A percentile compares a stretch with the other conserved stretches of the same genome.
These are phyloP conservation scores for Sphyrna mokarran DNA, from an alignment of 2,113 vertebrate species.

Conservation along the genomic window DNA sequence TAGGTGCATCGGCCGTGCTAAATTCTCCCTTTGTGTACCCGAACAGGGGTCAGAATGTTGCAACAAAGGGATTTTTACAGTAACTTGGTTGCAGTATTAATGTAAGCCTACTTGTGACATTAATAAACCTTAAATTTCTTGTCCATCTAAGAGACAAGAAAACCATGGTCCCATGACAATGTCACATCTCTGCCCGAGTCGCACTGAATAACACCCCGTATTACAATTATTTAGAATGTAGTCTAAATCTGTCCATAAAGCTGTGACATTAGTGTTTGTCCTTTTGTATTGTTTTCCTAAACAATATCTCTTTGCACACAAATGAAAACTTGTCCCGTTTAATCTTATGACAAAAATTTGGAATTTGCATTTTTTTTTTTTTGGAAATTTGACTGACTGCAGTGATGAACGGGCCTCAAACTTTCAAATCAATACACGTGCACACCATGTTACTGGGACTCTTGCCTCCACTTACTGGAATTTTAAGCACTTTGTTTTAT, in stretches of 20 bases:
- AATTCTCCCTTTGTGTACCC: too few species aligned
- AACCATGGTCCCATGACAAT: too few species aligned
- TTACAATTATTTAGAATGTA: neutral
- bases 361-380: neutral
- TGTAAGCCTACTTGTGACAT: too few species aligned
- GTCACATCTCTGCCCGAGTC: too few species aligned
- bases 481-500: neutral
- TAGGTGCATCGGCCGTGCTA: too few species aligned
- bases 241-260: neutral
- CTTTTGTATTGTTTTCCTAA: neutral
- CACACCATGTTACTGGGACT: too few species aligned
- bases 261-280: neutral
- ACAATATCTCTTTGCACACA: neutral
- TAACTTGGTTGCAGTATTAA: too few species aligned
- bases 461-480: neutral
- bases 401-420: neutral
- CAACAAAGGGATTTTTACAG: too few species aligned
- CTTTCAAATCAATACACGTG: neutral
- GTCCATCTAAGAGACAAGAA: too few species aligned
- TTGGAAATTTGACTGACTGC: neutral
- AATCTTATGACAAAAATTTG: neutral
- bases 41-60: too few species aligned
- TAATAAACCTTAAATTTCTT: too few species aligned
- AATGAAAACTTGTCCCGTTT: neutral
- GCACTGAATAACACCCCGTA: neutral